phyloP scores from a whole-genome alignment of 2,888 invertebrate genomes.

The Habroteleia sp. region DNA sequence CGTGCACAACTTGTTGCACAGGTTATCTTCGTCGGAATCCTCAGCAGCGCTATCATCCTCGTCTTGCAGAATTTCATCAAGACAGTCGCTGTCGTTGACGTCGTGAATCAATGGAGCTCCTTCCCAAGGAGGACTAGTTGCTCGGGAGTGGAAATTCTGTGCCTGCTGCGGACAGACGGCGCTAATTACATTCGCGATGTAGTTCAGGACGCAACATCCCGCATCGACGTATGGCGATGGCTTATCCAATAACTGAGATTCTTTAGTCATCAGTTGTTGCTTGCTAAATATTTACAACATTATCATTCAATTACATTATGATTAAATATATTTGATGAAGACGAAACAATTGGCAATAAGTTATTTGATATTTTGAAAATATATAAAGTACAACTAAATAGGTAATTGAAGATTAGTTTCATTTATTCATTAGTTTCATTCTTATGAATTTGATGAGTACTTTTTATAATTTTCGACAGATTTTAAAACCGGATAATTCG shows the following conservation, averaged over 20 bases:
- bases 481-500: too few species aligned
- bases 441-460: too few species aligned
- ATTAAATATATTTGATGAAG: too few species aligned
- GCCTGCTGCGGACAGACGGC: constrained; percentile 82
- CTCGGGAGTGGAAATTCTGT: constrained; percentile 75
- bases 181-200: constrained; percentile 89
- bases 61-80: constrained; percentile 91
- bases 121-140: constrained; percentile 89
- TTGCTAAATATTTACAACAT: too few species aligned
- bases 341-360: too few species aligned
- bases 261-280: constrained; percentile 83
- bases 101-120: constrained; percentile 82
- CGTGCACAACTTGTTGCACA: constrained; percentile 96
- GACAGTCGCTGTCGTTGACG: constrained; percentile 87
- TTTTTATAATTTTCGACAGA: too few species aligned
- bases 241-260: constrained; percentile 82
- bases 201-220: constrained; percentile 91
- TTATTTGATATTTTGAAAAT: too few species aligned
- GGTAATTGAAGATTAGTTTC: too few species aligned
- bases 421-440: too few species aligned
- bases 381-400: too few species aligned
- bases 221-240: constrained; percentile 85
- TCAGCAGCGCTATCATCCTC: constrained; percentile 96
- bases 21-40: constrained; percentile 95
- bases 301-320: too few species aligned